phyloP scores from a whole-genome alignment of 2,113 vertebrate species.

The Arothron firmamentum region DNA sequence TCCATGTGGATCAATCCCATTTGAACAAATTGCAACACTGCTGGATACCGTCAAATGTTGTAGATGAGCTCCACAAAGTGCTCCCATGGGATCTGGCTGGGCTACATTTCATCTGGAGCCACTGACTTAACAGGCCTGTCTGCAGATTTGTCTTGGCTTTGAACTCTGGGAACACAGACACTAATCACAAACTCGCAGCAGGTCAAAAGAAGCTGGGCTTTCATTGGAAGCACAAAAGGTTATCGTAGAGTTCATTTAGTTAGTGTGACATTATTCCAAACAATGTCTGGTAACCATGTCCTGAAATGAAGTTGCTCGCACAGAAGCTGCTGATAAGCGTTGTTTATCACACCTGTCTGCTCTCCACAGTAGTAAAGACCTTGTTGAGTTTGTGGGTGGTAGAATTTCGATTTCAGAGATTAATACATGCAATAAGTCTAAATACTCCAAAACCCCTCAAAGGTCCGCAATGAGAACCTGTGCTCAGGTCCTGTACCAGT shows the following conservation, averaged over 20 bases:
- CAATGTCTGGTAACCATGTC: constrained; percentile 14
- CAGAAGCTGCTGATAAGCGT: constrained; percentile 24
- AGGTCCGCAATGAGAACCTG: too few species aligned
- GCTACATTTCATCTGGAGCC: constrained; percentile 59
- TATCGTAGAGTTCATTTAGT: constrained; percentile 24
- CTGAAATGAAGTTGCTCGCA: constrained; percentile 28
- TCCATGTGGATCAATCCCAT: constrained; percentile 64
- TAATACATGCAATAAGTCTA: neutral
- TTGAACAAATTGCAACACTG: constrained; percentile 64
- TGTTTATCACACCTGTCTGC: constrained; percentile 37
- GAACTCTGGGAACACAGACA: constrained; percentile 39
- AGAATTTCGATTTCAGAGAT: constrained; percentile 1
- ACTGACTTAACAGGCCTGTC: constrained; percentile 50
- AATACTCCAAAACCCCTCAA: too few species aligned
- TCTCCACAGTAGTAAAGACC: constrained; percentile 1
- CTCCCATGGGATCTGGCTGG: constrained; percentile 50
- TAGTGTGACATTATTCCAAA: constrained; percentile 22
- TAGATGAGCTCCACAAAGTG: constrained; percentile 60
- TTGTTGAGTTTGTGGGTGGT: neutral
- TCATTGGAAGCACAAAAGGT: constrained; percentile 38
- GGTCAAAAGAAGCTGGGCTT: constrained; percentile 29
- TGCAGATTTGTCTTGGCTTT: constrained; percentile 49
- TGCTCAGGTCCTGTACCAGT: too few species aligned
- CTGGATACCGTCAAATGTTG: constrained; percentile 57
- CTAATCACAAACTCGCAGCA: constrained; percentile 42